phyloP scores from a whole-genome alignment of 2,113 vertebrate species.

The Petrocephalus zakoni region DNA sequence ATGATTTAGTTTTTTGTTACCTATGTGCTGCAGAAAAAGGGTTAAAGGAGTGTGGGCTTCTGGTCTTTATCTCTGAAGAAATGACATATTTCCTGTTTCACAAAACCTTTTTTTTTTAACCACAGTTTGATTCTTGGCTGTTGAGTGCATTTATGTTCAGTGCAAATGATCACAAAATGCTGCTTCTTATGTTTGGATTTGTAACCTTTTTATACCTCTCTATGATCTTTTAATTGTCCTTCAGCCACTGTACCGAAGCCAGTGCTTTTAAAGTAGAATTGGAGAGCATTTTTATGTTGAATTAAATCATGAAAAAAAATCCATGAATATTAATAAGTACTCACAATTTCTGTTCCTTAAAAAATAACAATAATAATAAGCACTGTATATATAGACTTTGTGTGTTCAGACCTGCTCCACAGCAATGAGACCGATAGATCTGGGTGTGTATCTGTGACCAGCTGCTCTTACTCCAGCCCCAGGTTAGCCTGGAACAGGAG shows the following conservation, averaged over 20 bases:
- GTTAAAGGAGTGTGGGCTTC: not conserved
- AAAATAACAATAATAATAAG: not conserved
- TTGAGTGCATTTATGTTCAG: not conserved
- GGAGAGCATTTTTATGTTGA: not conserved
- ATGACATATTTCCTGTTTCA: slow-evolving; percentile 18
- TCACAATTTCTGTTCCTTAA: not conserved
- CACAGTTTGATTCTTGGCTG: not conserved
- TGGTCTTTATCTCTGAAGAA: not conserved
- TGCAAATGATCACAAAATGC: not conserved
- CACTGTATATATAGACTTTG: not conserved
- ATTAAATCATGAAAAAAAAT: not conserved
- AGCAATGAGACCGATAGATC: not conserved
- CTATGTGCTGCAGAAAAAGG: not conserved
- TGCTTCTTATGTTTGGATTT: not conserved
- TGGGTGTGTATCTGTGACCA: not conserved
- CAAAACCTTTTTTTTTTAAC: not conserved
- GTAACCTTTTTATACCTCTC: not conserved
- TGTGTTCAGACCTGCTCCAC: slow-evolving; percentile 15
- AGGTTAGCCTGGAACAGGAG: not conserved
- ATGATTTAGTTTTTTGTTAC: not conserved
- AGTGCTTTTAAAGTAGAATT: not conserved
- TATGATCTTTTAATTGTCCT: not conserved
- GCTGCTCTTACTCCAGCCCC: not conserved
- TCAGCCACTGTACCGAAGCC: not conserved
- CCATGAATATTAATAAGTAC: not conserved